Conservation (phyloP, 2,888 invertebrate species). For the Drosophila niveifrons region DNA sequence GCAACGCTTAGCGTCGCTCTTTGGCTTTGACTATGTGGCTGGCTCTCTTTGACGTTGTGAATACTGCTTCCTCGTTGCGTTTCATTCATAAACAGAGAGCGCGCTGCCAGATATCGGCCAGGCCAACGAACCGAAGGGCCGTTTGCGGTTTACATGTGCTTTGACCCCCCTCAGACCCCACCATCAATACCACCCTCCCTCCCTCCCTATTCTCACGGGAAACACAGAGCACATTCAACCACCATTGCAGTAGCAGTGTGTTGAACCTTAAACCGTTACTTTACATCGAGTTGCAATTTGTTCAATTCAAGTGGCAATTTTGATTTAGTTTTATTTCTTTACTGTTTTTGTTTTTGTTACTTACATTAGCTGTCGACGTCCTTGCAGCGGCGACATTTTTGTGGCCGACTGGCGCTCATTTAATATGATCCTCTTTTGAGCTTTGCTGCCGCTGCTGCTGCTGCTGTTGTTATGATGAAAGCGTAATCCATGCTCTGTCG, state of each 20-base stretch:
- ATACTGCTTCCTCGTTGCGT: slow-evolving; percentile 74
- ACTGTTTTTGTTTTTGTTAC: slow-evolving; percentile 27
- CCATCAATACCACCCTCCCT: background rate
- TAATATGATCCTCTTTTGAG: slow-evolving; percentile 53
- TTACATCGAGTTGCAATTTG: background rate
- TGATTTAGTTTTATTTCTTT: slow-evolving; percentile 2
- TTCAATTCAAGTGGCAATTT: slow-evolving; percentile 12
- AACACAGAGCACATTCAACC: slow-evolving; percentile 8
- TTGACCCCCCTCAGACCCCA: slow-evolving; percentile 34
- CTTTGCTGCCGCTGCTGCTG: slow-evolving; percentile 37
- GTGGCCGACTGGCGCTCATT: slow-evolving; percentile 67
- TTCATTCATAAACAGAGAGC: slow-evolving; percentile 81
- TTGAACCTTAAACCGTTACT: slow-evolving; percentile 23
- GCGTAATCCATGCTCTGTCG: slow-evolving; percentile 68
- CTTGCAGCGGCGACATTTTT: slow-evolving; percentile 77
- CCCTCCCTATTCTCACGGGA: background rate
- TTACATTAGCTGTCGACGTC: slow-evolving; percentile 71
- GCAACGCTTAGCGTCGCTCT: slow-evolving; percentile 23
- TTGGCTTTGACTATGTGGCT: slow-evolving; percentile 2
- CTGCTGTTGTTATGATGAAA: slow-evolving; percentile 36
- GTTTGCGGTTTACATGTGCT: slow-evolving; percentile 64
- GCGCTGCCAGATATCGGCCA: slow-evolving; percentile 70
- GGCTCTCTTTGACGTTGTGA: slow-evolving; percentile 38
- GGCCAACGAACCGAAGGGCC: slow-evolving; percentile 74
- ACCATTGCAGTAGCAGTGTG: slow-evolving; percentile 9